phyloP scores from a whole-genome alignment of 2,888 invertebrate genomes.

The Ariolimax columbianus region DNA sequence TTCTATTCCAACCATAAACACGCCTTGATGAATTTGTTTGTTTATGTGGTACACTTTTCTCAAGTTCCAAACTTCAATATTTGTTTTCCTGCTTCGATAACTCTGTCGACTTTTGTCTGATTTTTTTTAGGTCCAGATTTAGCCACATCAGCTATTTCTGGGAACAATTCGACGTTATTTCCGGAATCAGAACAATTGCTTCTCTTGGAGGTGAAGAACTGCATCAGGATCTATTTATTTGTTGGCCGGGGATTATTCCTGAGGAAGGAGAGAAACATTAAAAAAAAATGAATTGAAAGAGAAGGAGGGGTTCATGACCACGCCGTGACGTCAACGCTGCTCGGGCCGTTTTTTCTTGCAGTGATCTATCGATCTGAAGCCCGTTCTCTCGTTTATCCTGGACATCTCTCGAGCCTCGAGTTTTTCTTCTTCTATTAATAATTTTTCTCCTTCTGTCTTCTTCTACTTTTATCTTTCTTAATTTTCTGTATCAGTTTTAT shows the following conservation, averaged over 20 bases:
- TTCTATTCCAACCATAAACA: too few species aligned
- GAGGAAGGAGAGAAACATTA: neutral
- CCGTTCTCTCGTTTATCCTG: too few species aligned
- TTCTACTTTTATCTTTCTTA: too few species aligned
- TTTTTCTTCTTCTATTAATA: too few species aligned
- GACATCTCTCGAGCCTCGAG: too few species aligned
- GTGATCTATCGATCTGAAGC: neutral
- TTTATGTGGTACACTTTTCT: too few species aligned
- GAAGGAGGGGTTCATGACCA: neutral
- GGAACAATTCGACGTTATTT: neutral
- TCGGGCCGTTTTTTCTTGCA: neutral
- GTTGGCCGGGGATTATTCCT: neutral
- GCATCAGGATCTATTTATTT: neutral
- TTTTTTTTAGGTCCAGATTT: neutral
- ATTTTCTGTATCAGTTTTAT: too few species aligned
- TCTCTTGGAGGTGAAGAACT: neutral
- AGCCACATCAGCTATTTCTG: neutral
- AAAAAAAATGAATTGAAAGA: too few species aligned
- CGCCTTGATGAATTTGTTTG: too few species aligned
- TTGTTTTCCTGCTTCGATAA: too few species aligned
- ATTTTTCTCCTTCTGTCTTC: too few species aligned
- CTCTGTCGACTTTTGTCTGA: neutral
- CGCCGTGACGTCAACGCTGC: neutral
- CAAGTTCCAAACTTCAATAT: too few species aligned
- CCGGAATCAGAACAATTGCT: neutral